phyloP scores from a whole-genome alignment of 2,888 invertebrate species.

The Cosmopolites sordidus region DNA sequence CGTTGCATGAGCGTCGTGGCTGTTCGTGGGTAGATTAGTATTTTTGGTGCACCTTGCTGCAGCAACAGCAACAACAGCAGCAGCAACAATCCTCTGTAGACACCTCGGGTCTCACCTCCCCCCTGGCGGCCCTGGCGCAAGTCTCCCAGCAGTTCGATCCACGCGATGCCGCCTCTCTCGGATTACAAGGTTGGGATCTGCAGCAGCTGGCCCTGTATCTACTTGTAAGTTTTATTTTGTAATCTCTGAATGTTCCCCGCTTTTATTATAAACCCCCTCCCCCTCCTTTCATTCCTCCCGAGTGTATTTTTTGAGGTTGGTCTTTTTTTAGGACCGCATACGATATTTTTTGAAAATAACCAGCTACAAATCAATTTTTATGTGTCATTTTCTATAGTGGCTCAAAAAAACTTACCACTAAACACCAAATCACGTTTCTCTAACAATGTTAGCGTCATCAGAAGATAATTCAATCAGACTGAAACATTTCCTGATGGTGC shows the following conservation, averaged over 20 bases:
- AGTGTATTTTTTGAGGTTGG: no score
- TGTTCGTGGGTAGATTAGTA: constrained; percentile 27
- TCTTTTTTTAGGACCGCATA: no score
- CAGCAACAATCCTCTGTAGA: constrained; percentile 42
- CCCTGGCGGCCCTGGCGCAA: constrained; percentile 49
- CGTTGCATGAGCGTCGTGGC: constrained; percentile 25
- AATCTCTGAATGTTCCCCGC: not conserved
- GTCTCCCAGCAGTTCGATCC: constrained; percentile 49
- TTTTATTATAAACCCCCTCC: no score
- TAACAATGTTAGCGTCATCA: no score
- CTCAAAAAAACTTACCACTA: no score
- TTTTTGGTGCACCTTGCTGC: constrained; percentile 18
- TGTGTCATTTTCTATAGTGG: no score
- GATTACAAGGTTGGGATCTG: constrained; percentile 69
- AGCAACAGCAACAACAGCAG: constrained; percentile 33
- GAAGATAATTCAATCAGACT: no score
- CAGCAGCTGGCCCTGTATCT: constrained; percentile 68
- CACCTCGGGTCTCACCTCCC: constrained; percentile 44
- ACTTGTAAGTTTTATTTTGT: constrained; percentile 56
- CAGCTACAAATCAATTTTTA: no score
- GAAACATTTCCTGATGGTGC: no score
- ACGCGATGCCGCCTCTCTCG: constrained; percentile 50
- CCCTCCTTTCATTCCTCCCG: no score
- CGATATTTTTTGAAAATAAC: no score
- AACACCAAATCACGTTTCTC: no score